phyloP scores from a whole-genome alignment of 2,888 invertebrate genomes.

The Amphipoea lucens region DNA sequence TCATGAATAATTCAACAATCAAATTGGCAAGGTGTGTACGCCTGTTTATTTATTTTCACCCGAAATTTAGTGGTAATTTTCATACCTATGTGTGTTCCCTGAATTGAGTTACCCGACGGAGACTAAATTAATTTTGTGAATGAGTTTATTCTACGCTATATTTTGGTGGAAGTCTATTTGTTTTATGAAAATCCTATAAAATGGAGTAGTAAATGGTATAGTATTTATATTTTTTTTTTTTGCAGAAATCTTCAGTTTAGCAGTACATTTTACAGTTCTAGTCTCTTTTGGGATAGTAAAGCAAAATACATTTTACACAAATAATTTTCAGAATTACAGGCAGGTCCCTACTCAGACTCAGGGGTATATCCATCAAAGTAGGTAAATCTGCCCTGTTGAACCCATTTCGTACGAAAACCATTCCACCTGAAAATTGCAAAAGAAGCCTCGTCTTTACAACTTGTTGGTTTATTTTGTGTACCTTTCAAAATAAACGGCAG shows the following conservation, averaged over 20 bases:
- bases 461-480: conserved; percentile 54
- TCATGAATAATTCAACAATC: conserved; percentile 89
- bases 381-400: conserved; percentile 21
- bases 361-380: conserved; percentile 22
- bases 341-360: neutral
- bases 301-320: neutral
- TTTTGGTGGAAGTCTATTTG: neutral
- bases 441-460: conserved; percentile 48
- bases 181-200: neutral
- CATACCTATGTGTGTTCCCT: conserved; percentile 73
- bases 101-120: conserved; percentile 64
- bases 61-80: conserved; percentile 83
- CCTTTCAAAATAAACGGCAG: conserved; percentile 49
- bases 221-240: neutral
- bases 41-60: conserved; percentile 86
- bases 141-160: conserved; percentile 31
- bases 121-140: conserved; percentile 66
- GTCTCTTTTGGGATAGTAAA: neutral
- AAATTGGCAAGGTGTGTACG: conserved; percentile 88
- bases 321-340: neutral
- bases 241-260: neutral
- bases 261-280: neutral
- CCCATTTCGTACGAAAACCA: conserved; percentile 36
- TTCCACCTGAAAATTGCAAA: conserved; percentile 44
- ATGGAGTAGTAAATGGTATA: neutral